Percentiles rank a stretch among this genome's conserved stretches.
Conservation (phyloP, 2,113 vertebrate genomes). For the Clarias magur region DNA sequence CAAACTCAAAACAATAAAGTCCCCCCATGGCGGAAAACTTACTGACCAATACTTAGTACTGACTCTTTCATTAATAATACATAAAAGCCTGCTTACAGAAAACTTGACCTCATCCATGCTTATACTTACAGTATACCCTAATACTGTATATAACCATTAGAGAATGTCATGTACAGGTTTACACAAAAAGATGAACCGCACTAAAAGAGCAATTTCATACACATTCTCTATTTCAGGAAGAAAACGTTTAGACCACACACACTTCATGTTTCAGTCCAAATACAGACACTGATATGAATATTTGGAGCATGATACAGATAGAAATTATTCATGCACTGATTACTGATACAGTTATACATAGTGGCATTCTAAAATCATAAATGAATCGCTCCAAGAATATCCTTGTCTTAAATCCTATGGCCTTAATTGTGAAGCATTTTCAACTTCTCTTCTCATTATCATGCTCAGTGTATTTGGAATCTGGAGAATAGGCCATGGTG, state of each 20-base stretch:
- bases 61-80: background rate
- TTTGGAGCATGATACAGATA: background rate
- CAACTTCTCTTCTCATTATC: background rate
- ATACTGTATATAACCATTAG: background rate
- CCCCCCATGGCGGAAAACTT: too few species aligned
- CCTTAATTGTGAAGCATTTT: slow-evolving; percentile 6
- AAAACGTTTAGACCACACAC: background rate
- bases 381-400: background rate
- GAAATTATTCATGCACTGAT: background rate
- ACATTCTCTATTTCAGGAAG: background rate
- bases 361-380: background rate
- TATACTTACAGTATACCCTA: background rate
- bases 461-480: background rate
- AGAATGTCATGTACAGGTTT: background rate
- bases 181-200: background rate
- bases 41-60: background rate
- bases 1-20: background rate
- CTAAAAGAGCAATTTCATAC: background rate
- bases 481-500: background rate
- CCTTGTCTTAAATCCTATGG: background rate
- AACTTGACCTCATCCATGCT: background rate
- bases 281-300: background rate
- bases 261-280: background rate
- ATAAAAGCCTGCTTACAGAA: background rate
- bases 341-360: background rate